Evolutionary conservation across 2,888 invertebrate genomes (phyloP).

Genomic region (Zhuqinia jingwanae): DNA sequence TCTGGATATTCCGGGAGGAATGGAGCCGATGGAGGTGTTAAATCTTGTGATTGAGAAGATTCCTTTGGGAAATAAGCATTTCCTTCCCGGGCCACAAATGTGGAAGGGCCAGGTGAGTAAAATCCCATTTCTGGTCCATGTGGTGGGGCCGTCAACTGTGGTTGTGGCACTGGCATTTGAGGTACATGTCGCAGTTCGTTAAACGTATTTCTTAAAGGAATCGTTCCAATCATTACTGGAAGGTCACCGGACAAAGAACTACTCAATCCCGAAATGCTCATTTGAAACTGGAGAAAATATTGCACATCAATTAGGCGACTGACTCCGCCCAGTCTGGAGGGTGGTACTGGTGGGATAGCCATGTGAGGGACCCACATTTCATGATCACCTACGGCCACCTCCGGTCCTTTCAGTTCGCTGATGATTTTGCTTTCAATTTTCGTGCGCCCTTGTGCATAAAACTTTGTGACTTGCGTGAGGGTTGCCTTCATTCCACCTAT

Average conservation of each 20-base stretch:
- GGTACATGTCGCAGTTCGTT: neutral
- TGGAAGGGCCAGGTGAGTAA: neutral
- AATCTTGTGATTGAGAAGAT: neutral
- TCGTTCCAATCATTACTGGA: slow-evolving; percentile 66
- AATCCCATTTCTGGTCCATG: slow-evolving; percentile 25
- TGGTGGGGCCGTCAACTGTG: neutral
- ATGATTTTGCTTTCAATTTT: slow-evolving; percentile 6
- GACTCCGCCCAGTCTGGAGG: slow-evolving; percentile 42
- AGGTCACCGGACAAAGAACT: slow-evolving; percentile 24
- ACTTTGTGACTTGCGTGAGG: slow-evolving; percentile 47
- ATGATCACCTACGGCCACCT: slow-evolving; percentile 35
- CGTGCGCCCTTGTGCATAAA: slow-evolving; percentile 52
- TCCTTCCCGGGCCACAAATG: neutral
- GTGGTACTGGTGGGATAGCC: slow-evolving; percentile 58
- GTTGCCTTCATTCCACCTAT: slow-evolving; percentile 38
- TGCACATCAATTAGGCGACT: slow-evolving; percentile 68
- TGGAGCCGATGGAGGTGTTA: slow-evolving; percentile 64
- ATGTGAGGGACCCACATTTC: slow-evolving; percentile 53
- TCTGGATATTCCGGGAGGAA: slow-evolving; percentile 68
- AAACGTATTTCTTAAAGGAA: slow-evolving; percentile 38
- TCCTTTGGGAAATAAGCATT: neutral
- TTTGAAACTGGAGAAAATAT: slow-evolving; percentile 61
- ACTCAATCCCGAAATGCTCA: slow-evolving; percentile 59
- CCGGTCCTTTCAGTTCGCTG: slow-evolving; percentile 35
- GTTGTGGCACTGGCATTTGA: slow-evolving; percentile 9